Evolutionary conservation across 2,888 invertebrate species (phyloP).

Genomic region (Pandemis corylana): DNA sequence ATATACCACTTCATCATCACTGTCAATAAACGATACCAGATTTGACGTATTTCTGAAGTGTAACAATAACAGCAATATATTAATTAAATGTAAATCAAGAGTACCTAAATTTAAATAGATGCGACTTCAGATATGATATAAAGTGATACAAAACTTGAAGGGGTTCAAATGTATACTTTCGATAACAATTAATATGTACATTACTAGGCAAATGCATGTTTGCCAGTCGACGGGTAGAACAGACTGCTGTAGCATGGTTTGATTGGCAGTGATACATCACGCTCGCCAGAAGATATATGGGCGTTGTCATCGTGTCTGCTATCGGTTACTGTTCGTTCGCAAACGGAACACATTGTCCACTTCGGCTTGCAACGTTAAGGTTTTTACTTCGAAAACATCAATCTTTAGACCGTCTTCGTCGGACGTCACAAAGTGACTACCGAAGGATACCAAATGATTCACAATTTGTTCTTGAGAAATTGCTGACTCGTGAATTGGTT

Average conservation of each 20-base stretch:
- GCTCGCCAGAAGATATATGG: slow-evolving; percentile 67
- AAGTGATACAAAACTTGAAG: too few species aligned
- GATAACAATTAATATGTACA: slow-evolving; percentile 3
- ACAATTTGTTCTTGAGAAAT: slow-evolving; percentile 12
- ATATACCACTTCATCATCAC: not conserved
- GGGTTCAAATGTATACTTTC: not conserved
- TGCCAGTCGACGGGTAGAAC: slow-evolving; percentile 49
- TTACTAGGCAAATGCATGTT: slow-evolving; percentile 28
- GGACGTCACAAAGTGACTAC: not conserved
- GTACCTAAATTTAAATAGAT: not conserved
- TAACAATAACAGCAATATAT: not conserved
- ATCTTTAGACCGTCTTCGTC: slow-evolving; percentile 12
- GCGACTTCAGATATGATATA: not conserved
- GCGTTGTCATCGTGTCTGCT: slow-evolving; percentile 55
- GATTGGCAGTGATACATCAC: slow-evolving; percentile 69
- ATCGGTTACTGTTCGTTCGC: slow-evolving; percentile 58
- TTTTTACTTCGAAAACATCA: slow-evolving; percentile 29
- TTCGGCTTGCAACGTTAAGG: slow-evolving; percentile 23
- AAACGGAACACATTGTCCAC: slow-evolving; percentile 51
- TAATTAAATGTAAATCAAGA: not conserved
- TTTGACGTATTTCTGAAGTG: not conserved
- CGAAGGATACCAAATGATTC: slow-evolving; percentile 8
- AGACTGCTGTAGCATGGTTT: slow-evolving; percentile 63
- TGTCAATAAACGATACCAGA: slow-evolving; percentile 1
- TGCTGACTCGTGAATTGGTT: slow-evolving; percentile 10